These are phyloP conservation scores for Dryadula phaetusa DNA, from an alignment of 2,888 invertebrate genomes.

Conservation along the genomic window DNA sequence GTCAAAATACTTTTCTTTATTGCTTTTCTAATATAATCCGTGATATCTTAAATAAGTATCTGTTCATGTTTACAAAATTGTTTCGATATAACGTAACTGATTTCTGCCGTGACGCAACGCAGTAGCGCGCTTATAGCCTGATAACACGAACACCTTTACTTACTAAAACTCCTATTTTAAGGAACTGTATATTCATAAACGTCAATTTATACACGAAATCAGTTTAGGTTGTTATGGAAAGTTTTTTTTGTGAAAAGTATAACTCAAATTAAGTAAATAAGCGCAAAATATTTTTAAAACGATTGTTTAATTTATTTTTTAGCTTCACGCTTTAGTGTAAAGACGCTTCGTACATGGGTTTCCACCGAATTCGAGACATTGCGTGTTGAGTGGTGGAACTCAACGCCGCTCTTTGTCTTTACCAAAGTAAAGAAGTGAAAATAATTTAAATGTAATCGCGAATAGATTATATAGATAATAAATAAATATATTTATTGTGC, in stretches of 20 bases:
- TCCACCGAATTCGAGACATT: too few species aligned
- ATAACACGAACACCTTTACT: constrained; percentile 44
- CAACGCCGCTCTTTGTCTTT: too few species aligned
- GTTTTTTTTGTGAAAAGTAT: neutral
- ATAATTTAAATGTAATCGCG: too few species aligned
- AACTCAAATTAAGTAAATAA: too few species aligned
- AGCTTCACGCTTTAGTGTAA: too few species aligned
- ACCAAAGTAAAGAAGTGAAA: too few species aligned
- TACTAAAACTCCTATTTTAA: constrained; percentile 5
- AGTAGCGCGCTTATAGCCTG: constrained; percentile 43
- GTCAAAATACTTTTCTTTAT: neutral
- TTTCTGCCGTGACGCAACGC: constrained; percentile 48
- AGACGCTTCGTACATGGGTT: too few species aligned
- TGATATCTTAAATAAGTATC: neutral
- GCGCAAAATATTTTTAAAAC: too few species aligned
- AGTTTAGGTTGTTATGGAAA: neutral
- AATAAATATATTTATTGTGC: too few species aligned
- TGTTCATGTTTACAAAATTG: constrained; percentile 11
- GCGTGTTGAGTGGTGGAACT: too few species aligned
- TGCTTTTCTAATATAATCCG: neutral
- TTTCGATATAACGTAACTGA: constrained; percentile 47
- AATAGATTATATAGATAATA: too few species aligned
- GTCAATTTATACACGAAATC: neutral
- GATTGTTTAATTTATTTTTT: too few species aligned
- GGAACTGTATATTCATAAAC: constrained; percentile 6